Conservation (phyloP, 2,888 invertebrate genomes). For the Phymatocera aterrima region DNA sequence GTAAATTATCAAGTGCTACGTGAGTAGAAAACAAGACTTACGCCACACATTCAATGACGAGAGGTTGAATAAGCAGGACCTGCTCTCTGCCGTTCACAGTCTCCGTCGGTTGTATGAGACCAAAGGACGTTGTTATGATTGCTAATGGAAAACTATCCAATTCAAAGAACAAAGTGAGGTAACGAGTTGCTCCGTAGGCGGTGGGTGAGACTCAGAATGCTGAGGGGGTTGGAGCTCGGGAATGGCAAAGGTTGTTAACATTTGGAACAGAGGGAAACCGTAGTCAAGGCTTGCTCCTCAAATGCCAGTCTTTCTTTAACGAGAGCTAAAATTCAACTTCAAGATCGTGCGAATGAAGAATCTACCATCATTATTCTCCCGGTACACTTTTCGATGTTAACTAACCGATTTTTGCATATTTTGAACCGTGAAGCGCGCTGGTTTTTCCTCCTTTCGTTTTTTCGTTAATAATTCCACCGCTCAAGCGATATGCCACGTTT, state of each 20-base stretch:
- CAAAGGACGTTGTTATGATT: conserved; percentile 72
- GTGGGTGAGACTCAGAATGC: conserved; percentile 24
- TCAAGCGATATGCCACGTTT: not conserved
- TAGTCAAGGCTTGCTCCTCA: conserved; percentile 12
- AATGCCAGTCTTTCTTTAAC: conserved; percentile 40
- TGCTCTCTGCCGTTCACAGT: conserved; percentile 47
- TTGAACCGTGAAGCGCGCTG: not conserved
- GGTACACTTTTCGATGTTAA: conserved; percentile 5
- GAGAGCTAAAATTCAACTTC: conserved; percentile 51
- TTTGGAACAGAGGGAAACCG: conserved; percentile 49
- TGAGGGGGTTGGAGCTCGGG: conserved; percentile 49
- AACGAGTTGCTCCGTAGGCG: conserved; percentile 65
- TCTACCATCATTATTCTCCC: not conserved
- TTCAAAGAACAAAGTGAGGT: conserved; percentile 72
- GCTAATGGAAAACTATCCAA: conserved; percentile 73
- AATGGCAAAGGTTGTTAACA: conserved; percentile 63
- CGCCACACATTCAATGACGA: conserved; percentile 58
- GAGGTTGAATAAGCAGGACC: conserved; percentile 67
- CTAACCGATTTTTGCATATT: conserved; percentile 16
- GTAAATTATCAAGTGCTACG: conserved; percentile 65
- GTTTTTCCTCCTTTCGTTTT: too few relatives aligned
- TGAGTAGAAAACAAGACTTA: conserved; percentile 59
- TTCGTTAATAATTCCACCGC: not conserved
- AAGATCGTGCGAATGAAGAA: conserved; percentile 19
- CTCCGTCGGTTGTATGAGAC: conserved; percentile 60